phyloP scores from a whole-genome alignment of 2,113 vertebrate genomes.

The Anoplopoma fimbria region DNA sequence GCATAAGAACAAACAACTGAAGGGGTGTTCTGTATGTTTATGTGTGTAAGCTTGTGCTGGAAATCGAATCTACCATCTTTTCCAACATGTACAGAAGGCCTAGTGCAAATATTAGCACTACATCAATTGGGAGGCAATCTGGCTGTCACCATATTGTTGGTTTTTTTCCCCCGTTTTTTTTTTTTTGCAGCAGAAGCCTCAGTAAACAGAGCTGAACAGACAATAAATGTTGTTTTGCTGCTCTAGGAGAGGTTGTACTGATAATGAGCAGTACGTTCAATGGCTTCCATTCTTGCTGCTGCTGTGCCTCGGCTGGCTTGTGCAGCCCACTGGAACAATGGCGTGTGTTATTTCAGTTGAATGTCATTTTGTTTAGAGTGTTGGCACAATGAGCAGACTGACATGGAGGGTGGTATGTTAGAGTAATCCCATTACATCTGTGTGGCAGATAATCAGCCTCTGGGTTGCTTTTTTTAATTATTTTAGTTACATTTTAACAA shows the following conservation, averaged over 20 bases:
- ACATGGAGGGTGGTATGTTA: conserved; percentile 10
- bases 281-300: conserved; percentile 52
- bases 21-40: conserved; percentile 29
- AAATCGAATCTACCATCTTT: conserved; percentile 75
- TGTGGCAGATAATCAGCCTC: conserved; percentile 34
- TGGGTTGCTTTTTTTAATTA: conserved; percentile 11
- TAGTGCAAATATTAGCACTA: conserved; percentile 78
- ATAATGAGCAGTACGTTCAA: conserved; percentile 67
- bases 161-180: conserved; percentile 9
- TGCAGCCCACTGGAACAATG: conserved; percentile 56
- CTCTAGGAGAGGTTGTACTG: conserved; percentile 47
- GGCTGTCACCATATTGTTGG: conserved; percentile 72
- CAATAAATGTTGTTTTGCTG: conserved; percentile 51
- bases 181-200: conserved; percentile 37
- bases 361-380: conserved; percentile 56
- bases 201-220: conserved; percentile 70
- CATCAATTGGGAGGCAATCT: conserved; percentile 76
- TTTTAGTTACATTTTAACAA: conserved; percentile 34
- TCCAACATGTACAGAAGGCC: conserved; percentile 70
- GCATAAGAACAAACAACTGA: conserved; percentile 72
- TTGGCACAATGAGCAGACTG: conserved; percentile 23
- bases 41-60: conserved; percentile 53
- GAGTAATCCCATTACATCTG: conserved; percentile 51
- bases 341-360: conserved; percentile 45
- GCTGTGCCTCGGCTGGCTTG: conserved; percentile 48